Base-by-base conservation (phyloP, 64 coral and sea anemone genomes). In the Montipora cactus region DNA sequence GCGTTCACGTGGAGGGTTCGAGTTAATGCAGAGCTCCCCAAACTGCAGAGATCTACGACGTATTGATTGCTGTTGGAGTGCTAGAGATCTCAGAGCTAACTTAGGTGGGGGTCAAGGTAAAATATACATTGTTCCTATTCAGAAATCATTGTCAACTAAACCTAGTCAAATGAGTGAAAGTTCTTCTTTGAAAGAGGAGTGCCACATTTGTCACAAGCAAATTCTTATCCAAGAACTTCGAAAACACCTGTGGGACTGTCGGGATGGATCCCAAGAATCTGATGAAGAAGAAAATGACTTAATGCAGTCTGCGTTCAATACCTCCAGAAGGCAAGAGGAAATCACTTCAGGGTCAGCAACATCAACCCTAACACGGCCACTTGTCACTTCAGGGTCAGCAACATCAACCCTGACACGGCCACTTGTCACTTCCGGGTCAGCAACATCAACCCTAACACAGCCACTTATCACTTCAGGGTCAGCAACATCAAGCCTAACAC, bases 21-120 rank as follows among this genome's bases (percentile, higher is more conserved):
- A 64, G 59, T 12, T 64, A 15, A 64, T 64, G 59, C 88, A 90
- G 9, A 23, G 88, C 18, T 3, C 7, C 0, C 90, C 80, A 23
- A 76, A 84, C 79, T 92, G 80, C 37, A 84, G 79, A 62, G 90
- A 92, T 49, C 4, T 92, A 76, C 12, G 13, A 12, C 14, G 90
- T 20, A 89, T 94, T 81, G 50, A 64, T 47, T 94, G 92, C 18
- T 55, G 11, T 11, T 94, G 86, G 77, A 94, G 3, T 49, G 85
- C 86, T 1, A 88, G 20, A 74, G 78, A 94, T 82, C 86, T 89
- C 2, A 89, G 59, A 44, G 92, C 86, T 2, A 81, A 47, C 15
- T 76, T 94, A 25, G 86, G 85, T 45, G 92, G 92, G 7, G 85
- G 69, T 47, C 92, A 94, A 89, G 44, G 85, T 4, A 94, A 94